Base-by-base conservation (phyloP, 2,888 invertebrate genomes). In the Noctuana brunneofusca region DNA sequence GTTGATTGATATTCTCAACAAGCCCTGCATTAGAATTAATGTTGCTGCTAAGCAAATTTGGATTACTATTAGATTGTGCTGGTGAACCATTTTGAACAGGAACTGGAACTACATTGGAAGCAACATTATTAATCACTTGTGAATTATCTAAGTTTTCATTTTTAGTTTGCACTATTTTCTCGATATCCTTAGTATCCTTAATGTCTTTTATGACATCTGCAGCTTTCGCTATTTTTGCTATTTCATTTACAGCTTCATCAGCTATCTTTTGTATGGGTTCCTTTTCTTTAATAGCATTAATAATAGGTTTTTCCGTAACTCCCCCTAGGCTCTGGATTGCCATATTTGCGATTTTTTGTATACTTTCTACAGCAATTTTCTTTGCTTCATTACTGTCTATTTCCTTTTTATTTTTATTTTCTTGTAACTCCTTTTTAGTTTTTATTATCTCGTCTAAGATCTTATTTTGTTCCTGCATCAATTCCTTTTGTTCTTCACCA, bases 401-500 rank as follows among this genome's bases (percentile, higher is more conserved):
- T 73, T 76, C 89, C 73, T 68, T 92, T 74, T 86, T 93, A 79
- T 79, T 92, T 74, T 86, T 93, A 80, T 79, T 92, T 75, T 85
- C 80, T 65, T 90, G 80, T 4, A 92, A 69, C 69, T 92, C 92
- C 65, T 92, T 80, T 63, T 93, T 92, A 4, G 93, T 92, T 67
- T 93, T 91, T 62, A 93, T 92, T 20, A 95, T 84, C 75, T 94
- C 93, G 66, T 93, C 86, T 50, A 95, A 76, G 64, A 95, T 89
- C 74, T 94, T 91, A 70, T 94, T 94, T 71, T 95, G 94, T 75
- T 95, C 94, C 69, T 94, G 92, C 32, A 95, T 89, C 65, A 96
- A 81, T 77, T 95, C 93, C 71, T 94, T 92, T 73, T 95, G 94
- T 74, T 94, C 94, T 76, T 94, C 91, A 63, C 94, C 94, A 68